Evolutionary conservation across 2,797 vertebrate species (phyloP).

Genomic region (Chromobotia macracanthus): DNA sequence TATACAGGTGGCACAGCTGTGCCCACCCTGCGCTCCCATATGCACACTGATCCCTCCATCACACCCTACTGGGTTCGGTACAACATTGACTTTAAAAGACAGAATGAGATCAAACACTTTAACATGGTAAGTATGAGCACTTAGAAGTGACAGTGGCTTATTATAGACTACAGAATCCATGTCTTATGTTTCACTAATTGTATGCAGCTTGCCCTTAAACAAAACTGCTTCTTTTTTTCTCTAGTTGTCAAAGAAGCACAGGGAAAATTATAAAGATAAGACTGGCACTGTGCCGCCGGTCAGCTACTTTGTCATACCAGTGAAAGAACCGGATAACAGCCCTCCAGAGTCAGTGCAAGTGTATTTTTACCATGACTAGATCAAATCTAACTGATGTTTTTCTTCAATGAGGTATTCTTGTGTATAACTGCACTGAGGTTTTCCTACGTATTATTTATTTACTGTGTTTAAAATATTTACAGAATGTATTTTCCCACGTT

Average conservation of each 20-base stretch:
- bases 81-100: constrained; percentile 64
- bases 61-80: constrained; percentile 61
- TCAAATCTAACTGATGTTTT: neutral
- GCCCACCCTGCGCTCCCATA: neutral
- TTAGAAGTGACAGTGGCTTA: neutral
- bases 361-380: neutral
- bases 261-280: constrained; percentile 71
- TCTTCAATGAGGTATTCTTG: neutral
- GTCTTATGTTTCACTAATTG: neutral
- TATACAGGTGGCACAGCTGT: constrained; percentile 60
- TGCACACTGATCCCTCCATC: constrained; percentile 39
- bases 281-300: constrained; percentile 58
- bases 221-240: constrained; percentile 18
- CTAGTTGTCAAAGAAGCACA: constrained; percentile 72
- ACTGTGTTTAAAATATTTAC: neutral
- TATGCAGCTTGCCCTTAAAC: neutral
- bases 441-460: neutral
- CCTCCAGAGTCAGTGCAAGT: constrained; percentile 17
- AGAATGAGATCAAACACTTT: constrained; percentile 66
- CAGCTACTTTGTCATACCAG: constrained; percentile 72
- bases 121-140: constrained; percentile 65
- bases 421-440: neutral
- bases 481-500: neutral
- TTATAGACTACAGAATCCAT: neutral
- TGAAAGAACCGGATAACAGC: constrained; percentile 17